Base-by-base conservation (phyloP, 2,888 invertebrate species). In the Pandemis cinnamomeana region DNA sequence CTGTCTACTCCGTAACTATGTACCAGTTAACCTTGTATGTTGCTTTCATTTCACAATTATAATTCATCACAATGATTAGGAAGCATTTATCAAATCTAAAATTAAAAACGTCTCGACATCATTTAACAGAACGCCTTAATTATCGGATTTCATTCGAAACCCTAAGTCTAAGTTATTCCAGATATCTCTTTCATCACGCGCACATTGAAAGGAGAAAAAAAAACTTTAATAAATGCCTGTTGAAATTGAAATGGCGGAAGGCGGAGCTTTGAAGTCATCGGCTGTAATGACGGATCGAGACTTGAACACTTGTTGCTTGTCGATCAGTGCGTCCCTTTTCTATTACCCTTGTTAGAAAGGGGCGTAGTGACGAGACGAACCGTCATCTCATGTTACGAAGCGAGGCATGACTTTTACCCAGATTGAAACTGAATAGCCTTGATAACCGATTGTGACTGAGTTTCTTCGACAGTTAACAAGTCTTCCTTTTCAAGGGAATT, bases 231-330 rank as follows among this genome's bases (percentile, higher is more conserved):
- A 53, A 20, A n/a, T 20, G 55, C 68, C 72, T 64, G 72, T 68
- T 68, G 41, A 62, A 72, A 63, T 64, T 42, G 72, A 69, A 46
- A 44, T 42, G 44, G 53, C 64, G 63, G 44, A 53, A 53, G 53
- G 53, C 53, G 58, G 53, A 15, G 15, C 53, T 53, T 53, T 53
- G 53, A 53, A 53, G 53, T 15, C 2, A 58, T 36, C 27, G 27
- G 11, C 58, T 4, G 27, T 27, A 58, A 58, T 41, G 41, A 20
- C 8, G 61, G 27, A n/a, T 7, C 7, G 41, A 42, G 5, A 8
- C 36, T 36, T 2, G 2, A 41, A 42, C 7, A n/a, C 42, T n/a
- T 42, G 3, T 27, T 27, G 27, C 58, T 58, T 27, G 51, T 51
- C 51, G 58, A 58, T 27, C 58, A 58, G 10, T 58, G 27, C 11